Evolutionary conservation across 2,888 invertebrate species (phyloP).

Genomic region (Microctonus hyperodae): DNA sequence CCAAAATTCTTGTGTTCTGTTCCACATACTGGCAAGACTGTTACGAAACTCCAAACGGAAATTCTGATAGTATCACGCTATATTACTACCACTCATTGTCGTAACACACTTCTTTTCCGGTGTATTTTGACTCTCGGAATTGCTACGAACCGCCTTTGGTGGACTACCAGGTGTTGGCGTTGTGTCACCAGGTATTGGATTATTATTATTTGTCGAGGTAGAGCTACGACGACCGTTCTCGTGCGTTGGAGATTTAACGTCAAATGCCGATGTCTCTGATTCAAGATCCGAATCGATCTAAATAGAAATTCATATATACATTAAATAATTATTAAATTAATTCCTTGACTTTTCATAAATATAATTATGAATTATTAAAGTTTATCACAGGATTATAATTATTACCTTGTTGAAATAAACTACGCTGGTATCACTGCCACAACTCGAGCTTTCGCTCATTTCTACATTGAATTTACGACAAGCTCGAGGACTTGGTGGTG

Average conservation of each 20-base stretch:
- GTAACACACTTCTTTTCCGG: slow-evolving; percentile 67
- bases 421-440: slow-evolving; percentile 73
- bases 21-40: slow-evolving; percentile 56
- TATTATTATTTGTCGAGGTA: slow-evolving; percentile 66
- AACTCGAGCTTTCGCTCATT: slow-evolving; percentile 74
- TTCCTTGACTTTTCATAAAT: slow-evolving; percentile 12
- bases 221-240: slow-evolving; percentile 64
- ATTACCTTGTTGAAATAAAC: slow-evolving; percentile 61
- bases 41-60: slow-evolving; percentile 58
- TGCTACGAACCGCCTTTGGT: slow-evolving; percentile 65
- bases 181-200: slow-evolving; percentile 60
- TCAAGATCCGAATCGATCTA: slow-evolving; percentile 71
- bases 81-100: slow-evolving; percentile 68
- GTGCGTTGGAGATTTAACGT: slow-evolving; percentile 66
- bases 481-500: slow-evolving; percentile 72
- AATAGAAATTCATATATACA: slow-evolving; percentile 19
- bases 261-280: slow-evolving; percentile 70
- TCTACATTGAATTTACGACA: slow-evolving; percentile 72
- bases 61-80: slow-evolving; percentile 66
- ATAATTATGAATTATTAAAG: slow-evolving; percentile 42
- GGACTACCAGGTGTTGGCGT: slow-evolving; percentile 60
- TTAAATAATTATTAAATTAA: neutral
- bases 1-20: slow-evolving; percentile 57
- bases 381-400: slow-evolving; percentile 39
- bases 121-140: slow-evolving; percentile 66